Evolutionary conservation across 1,140 invertebrate species (phyloP).

Genomic region (Apis dorsata): DNA sequence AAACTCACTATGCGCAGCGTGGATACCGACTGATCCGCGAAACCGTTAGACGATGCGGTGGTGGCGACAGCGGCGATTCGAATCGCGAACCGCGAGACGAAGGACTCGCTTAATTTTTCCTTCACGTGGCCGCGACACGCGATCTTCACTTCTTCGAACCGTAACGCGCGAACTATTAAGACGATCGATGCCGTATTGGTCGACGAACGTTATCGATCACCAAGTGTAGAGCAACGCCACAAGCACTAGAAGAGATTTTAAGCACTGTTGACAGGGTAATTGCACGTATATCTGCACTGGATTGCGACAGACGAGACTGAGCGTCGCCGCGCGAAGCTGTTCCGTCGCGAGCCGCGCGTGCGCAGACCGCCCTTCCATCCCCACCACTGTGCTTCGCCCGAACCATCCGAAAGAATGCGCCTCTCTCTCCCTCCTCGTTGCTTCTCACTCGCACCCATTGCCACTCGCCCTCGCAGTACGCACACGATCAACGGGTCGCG

Average conservation of each 20-base stretch:
- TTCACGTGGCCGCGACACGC: constrained; percentile 25
- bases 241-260: constrained; percentile 58
- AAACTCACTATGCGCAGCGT: constrained; percentile 23
- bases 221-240: constrained; percentile 22
- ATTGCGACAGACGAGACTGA: constrained; percentile 76
- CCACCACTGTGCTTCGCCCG: constrained; percentile 41
- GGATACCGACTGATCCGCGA: constrained; percentile 33
- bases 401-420: constrained; percentile 38
- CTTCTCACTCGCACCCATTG: neutral
- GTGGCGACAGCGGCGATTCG: constrained; percentile 40
- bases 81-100: constrained; percentile 27
- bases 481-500: constrained; percentile 37
- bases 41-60: neutral
- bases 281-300: constrained; percentile 73
- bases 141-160: neutral
- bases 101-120: constrained; percentile 20
- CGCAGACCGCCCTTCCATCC: constrained; percentile 61
- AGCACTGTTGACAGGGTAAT: constrained; percentile 73
- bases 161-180: neutral
- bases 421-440: neutral
- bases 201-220: constrained; percentile 53
- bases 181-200: constrained; percentile 36
- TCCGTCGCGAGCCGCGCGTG: constrained; percentile 62
- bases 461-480: constrained; percentile 35
- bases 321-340: constrained; percentile 73